Evolutionary conservation across 1,140 invertebrate species (phyloP).

Genomic region (Hetaerina americana): DNA sequence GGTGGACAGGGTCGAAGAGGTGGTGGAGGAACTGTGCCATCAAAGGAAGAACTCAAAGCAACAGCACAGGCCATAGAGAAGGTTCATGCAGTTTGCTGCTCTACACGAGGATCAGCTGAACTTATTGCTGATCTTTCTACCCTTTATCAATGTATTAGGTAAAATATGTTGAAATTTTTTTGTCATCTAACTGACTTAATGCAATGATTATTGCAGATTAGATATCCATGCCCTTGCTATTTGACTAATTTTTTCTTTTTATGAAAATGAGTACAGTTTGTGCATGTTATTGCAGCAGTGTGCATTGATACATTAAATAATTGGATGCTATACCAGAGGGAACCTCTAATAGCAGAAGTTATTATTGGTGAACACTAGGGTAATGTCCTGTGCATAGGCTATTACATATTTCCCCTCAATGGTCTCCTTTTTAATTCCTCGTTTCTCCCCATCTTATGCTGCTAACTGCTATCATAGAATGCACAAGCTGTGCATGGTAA

Average conservation of each 20-base stretch:
- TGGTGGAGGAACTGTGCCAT: constrained; percentile 34
- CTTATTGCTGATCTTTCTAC: constrained; percentile 78
- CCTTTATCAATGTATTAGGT: constrained; percentile 84
- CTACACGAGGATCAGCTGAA: constrained; percentile 84
- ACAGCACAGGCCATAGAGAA: constrained; percentile 89
- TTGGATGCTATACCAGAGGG: too few species aligned
- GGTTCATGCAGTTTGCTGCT: constrained; percentile 79
- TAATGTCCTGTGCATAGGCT: too few species aligned
- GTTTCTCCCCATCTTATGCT: too few species aligned
- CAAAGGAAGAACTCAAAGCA: constrained; percentile 79
- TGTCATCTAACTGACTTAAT: background rate
- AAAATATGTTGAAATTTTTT: constrained; percentile 16
- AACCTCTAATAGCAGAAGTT: too few species aligned
- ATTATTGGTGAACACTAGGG: too few species aligned
- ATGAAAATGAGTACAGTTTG: too few species aligned
- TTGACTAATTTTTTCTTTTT: background rate
- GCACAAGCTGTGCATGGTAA: too few species aligned
- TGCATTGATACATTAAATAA: too few species aligned
- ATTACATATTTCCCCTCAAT: too few species aligned
- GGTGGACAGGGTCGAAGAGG: background rate
- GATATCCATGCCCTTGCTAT: background rate
- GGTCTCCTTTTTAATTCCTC: too few species aligned
- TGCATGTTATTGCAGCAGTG: too few species aligned
- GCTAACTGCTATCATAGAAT: too few species aligned
- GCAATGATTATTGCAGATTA: constrained; percentile 7